A percentile compares a stretch with the other conserved stretches of the same genome.
These are phyloP conservation scores for Pristionchus mayeri DNA, from an alignment of 2,888 invertebrate genomes.

Conservation along the genomic window DNA sequence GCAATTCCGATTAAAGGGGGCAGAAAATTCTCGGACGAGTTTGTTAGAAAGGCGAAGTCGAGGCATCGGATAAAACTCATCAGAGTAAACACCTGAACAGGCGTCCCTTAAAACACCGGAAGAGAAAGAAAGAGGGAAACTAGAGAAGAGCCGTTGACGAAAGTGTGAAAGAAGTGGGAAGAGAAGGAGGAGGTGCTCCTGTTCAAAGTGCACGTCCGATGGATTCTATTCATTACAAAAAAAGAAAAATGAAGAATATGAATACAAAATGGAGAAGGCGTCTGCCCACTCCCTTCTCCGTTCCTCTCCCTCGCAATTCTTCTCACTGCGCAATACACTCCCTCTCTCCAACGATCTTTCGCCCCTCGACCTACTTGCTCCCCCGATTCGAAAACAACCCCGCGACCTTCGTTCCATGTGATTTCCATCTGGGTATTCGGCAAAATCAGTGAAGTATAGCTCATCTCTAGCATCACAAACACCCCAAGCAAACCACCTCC, in stretches of 20 bases:
- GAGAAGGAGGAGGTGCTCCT: not conserved
- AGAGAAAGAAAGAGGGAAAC: constrained; percentile 1
- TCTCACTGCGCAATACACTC: not conserved
- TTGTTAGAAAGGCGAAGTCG: not conserved
- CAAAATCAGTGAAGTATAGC: no score
- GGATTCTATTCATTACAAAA: not conserved
- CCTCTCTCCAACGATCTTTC: constrained; percentile 6
- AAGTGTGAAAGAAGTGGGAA: constrained; percentile 12
- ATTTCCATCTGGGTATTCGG: not conserved
- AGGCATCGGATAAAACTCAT: not conserved
- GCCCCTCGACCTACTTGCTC: not conserved
- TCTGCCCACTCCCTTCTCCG: not conserved
- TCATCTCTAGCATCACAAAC: no score
- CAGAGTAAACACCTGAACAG: constrained; percentile 14
- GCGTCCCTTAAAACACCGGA: constrained; percentile 15
- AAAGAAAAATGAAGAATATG: not conserved
- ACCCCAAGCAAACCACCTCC: not conserved
- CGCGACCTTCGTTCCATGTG: not conserved
- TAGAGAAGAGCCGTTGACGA: constrained; percentile 6
- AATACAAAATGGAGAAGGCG: not conserved
- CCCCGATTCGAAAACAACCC: not conserved
- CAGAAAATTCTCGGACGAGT: not conserved
- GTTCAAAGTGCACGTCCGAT: not conserved
- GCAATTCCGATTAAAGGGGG: not conserved
- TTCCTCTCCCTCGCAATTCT: not conserved